A percentile compares a stretch with the other conserved stretches of the same genome.
Evolutionary conservation across 2,797 vertebrate genomes (phyloP).

Genomic region (Periophthalmus magnuspinnatus): DNA sequence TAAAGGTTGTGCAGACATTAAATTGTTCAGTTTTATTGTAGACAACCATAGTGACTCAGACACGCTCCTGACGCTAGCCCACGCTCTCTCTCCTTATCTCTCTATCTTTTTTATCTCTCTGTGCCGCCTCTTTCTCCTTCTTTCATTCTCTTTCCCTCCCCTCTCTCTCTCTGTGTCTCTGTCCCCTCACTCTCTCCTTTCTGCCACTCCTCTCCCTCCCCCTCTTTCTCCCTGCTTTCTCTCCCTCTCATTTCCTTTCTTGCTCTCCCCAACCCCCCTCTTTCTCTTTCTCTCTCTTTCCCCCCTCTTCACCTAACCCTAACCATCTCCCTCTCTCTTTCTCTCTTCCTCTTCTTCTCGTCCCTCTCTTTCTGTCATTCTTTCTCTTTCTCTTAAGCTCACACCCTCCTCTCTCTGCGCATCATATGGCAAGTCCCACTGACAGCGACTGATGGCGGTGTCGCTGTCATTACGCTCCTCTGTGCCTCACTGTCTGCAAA

Average conservation of each 20-base stretch:
- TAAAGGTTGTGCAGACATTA: constrained; percentile 10
- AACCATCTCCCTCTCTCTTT: too few relatives aligned
- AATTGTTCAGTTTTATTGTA: constrained; percentile 13
- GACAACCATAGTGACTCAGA: constrained; percentile 41
- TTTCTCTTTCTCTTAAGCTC: not conserved
- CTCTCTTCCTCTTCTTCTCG: too few relatives aligned
- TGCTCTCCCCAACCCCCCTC: not conserved
- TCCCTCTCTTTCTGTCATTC: not conserved
- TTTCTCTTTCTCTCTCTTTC: not conserved
- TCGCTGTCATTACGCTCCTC: constrained; percentile 38
- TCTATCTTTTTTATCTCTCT: too few relatives aligned
- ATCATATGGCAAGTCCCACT: constrained; percentile 40
- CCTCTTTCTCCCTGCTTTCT: not conserved
- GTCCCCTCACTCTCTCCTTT: too few relatives aligned
- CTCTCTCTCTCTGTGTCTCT: too few relatives aligned
- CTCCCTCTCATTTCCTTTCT: not conserved
- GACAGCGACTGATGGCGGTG: constrained; percentile 39
- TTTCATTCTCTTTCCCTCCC: too few relatives aligned
- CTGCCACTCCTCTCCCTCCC: not conserved
- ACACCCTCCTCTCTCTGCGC: constrained; percentile 23
- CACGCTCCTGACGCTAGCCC: constrained; percentile 36
- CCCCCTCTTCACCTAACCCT: too few relatives aligned
- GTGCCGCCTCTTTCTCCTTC: too few relatives aligned
- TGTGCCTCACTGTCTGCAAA: constrained; percentile 25
- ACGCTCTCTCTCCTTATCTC: constrained; percentile 7